Conservation (phyloP, 1,140 invertebrate species). For the Orchesella cincta region DNA sequence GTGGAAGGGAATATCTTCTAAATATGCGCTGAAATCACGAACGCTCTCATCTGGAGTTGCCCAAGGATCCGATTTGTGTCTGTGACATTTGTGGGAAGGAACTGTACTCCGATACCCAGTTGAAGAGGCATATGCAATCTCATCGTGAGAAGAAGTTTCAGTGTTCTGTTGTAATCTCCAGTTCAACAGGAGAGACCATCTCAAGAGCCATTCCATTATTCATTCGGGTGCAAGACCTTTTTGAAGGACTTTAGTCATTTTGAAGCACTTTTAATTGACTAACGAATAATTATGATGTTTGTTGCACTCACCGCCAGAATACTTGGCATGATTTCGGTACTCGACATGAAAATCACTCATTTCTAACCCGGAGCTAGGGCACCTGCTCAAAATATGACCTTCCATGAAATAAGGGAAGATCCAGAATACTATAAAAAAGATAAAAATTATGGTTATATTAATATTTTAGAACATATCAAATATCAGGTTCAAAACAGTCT, state of each 20-base stretch:
- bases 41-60: not conserved
- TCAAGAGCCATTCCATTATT: not conserved
- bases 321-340: conserved; percentile 29
- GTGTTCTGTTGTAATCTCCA: conserved; percentile 31
- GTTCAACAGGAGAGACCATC: conserved; percentile 1
- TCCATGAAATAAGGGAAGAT: conserved; percentile 30
- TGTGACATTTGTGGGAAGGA: conserved; percentile 39
- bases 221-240: conserved; percentile 2
- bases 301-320: too few species aligned
- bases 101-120: conserved; percentile 18
- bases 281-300: too few species aligned
- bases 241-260: too few species aligned
- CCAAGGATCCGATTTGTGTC: conserved; percentile 28
- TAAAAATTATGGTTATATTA: not conserved
- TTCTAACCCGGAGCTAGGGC: not conserved
- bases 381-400: conserved; percentile 14
- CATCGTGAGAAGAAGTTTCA: conserved; percentile 39
- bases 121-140: conserved; percentile 30
- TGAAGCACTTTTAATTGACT: too few species aligned
- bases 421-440: conserved; percentile 13
- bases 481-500: too few species aligned
- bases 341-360: conserved; percentile 24
- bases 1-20: conserved; percentile 56
- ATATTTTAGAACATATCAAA: too few species aligned
- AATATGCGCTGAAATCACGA: conserved; percentile 20